Percentiles rank a stretch among this genome's conserved stretches.
phyloP scores from a whole-genome alignment of 2,888 invertebrate species.

The Dicyrtoma fusca region DNA sequence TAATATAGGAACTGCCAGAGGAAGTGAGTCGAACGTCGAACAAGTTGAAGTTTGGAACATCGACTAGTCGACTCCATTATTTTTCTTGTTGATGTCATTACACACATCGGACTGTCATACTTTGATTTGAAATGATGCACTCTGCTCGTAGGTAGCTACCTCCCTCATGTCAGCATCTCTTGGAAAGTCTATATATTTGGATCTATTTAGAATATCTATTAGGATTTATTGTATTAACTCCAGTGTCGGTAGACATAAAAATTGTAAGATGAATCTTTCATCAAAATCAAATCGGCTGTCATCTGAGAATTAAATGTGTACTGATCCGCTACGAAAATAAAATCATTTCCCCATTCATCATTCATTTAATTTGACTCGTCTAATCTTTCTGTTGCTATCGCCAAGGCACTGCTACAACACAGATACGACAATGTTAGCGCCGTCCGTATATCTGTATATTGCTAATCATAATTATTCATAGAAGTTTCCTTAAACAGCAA shows the following conservation, averaged over 20 bases:
- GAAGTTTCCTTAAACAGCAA: too few relatives aligned
- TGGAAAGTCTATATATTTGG: not conserved
- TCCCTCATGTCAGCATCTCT: not conserved
- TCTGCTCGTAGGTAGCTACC: not conserved
- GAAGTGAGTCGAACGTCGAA: not conserved
- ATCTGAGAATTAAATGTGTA: slow-evolving; percentile 6
- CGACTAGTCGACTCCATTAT: too few relatives aligned
- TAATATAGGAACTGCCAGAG: not conserved
- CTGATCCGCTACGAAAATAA: not conserved
- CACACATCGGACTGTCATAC: slow-evolving; percentile 12
- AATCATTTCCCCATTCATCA: not conserved
- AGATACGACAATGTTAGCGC: too few relatives aligned
- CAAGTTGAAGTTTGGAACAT: too few relatives aligned
- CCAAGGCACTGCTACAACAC: too few relatives aligned
- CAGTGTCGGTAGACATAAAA: not conserved
- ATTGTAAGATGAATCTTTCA: slow-evolving; percentile 30
- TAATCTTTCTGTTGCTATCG: not conserved
- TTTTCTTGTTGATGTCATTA: not conserved
- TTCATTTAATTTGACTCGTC: not conserved
- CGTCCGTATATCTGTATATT: too few relatives aligned
- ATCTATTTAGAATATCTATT: not conserved
- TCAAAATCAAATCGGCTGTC: slow-evolving; percentile 31
- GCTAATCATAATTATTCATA: too few relatives aligned
- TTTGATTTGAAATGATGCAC: not conserved
- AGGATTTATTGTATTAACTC: not conserved